These are phyloP conservation scores for Mohoua ochrocephala DNA, from an alignment of 2,113 vertebrate genomes.

Conservation along the genomic window DNA sequence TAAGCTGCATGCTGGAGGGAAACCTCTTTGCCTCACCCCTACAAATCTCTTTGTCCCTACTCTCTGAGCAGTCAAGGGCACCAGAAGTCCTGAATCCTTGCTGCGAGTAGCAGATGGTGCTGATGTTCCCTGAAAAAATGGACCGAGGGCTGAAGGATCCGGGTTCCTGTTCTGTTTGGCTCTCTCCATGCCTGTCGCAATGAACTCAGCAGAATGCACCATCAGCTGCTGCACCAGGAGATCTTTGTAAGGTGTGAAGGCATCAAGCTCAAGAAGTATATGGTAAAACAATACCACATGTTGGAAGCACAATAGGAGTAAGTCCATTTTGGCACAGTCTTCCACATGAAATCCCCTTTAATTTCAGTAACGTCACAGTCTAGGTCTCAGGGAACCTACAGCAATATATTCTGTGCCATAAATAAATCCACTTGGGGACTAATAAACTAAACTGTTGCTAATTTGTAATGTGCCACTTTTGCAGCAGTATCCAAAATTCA, in stretches of 20 bases:
- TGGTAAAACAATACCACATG: conserved; percentile 49
- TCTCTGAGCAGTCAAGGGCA: neutral
- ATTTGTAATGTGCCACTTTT: conserved; percentile 70
- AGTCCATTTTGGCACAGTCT: conserved; percentile 38
- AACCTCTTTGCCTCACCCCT: neutral
- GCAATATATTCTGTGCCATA: conserved; percentile 65
- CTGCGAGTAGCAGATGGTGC: neutral
- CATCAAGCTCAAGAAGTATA: conserved; percentile 14
- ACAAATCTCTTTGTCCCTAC: neutral
- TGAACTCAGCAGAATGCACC: neutral
- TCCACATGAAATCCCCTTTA: conserved; percentile 46
- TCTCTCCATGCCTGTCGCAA: neutral
- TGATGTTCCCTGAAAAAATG: neutral
- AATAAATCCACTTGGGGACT: conserved; percentile 60
- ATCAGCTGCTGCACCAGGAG: conserved; percentile 8
- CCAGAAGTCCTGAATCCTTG: neutral
- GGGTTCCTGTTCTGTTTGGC: neutral
- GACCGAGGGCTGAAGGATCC: neutral
- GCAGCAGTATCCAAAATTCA: conserved; percentile 64
- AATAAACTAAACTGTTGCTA: conserved; percentile 67
- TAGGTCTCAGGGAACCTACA: conserved; percentile 31
- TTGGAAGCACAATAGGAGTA: conserved; percentile 52
- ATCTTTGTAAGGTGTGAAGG: conserved; percentile 47
- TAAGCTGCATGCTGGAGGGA: neutral
- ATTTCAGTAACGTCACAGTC: conserved; percentile 58